Base-by-base conservation (phyloP, 1,140 invertebrate species). In the Caenorhabditis remanei region DNA sequence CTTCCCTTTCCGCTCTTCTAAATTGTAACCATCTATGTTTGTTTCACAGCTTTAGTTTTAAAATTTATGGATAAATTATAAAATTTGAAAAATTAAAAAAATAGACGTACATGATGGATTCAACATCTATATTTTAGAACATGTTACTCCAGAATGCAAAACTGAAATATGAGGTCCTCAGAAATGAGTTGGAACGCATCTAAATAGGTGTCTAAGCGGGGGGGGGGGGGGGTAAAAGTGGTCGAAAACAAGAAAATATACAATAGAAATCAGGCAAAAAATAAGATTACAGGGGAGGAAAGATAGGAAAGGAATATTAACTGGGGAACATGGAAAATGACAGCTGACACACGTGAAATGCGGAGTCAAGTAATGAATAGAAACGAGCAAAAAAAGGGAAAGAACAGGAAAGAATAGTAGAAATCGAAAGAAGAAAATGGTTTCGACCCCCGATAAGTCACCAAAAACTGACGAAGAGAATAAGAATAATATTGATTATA, bases 181-280 rank as follows among this genome's bases (percentile, higher is more conserved):
- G 46, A 79, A 50, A 79, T 53, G 71, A 79, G 46, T 79, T 79
- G 71, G 19, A 50, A 79, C 71, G 71, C 71, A 79, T 79, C 71
- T 79, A 79, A 79, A 79, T 79, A 79, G 71, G 71, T 79, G 43
- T 79, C 71, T 79, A 79, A 79, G 71, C 71, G 41, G 14, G 41
- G 8, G 41, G 19, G 19, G 40, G 46, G n/a, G n/a, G n/a, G 4
- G 65, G 40, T 8, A 43, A 19, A 71, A 41, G 32, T 16, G 16
- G 50, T 13, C 9, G n/a, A n/a, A 58, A 58, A 14, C 13, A 46
- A 46, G 46, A 46, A 71, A 71, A 71, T 71, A 71, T 71, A 71
- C 65, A 71, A 41, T 65, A 32, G n/a, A 65, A 65, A 9, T 7
- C 21, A 65, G 40, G 16, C 9, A 40, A 24, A 41, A 14, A 50